Base-by-base conservation (phyloP, 35 echinoderm and acorn worm genomes). In the Eucidaris tribuloides region DNA sequence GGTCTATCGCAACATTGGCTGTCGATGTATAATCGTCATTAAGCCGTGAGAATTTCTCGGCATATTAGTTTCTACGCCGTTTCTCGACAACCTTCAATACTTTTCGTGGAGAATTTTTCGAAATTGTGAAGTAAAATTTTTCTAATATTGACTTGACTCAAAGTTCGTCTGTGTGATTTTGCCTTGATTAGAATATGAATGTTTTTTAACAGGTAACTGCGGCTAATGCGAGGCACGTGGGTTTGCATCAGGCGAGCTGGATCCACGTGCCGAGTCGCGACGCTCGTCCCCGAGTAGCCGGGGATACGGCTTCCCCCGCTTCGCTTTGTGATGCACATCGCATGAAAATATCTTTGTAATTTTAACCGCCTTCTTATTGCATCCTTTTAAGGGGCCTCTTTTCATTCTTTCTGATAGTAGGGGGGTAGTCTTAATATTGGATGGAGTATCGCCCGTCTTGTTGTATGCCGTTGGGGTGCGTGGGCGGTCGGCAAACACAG, bases 301-400 rank as follows among this genome's bases (percentile, higher is more conserved):
- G 35, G 58, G n/a, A 72, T 44, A 42, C 82, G 65, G 62, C 82
- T 45, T 65, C 46, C 82, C 40, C 43, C 34, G 60, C 42, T 43
- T 71, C 20, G 59, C 82, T 84, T 84, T 84, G 82, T 84, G 45
- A 84, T 48, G 56, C 63, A 84, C 18, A 45, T 32, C 65, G 45
- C 46, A 57, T 84, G 82, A 84, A 84, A 84, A 84, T 84, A 65
- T 48, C 82, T 84, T 84, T 84, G 82, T 84, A 84, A 84, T 84
- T 46, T 84, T 84, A 84, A 84, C 61, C 82, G 62, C 61, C 82
- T 71, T 84, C 65, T 84, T 74, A 74, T 74, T 20, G 68, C 68
- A 33, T 74, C 68, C 68, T 11, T 74, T 74, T 38, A 33, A 74
- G 25, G 37, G 35, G 17, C 44, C 68, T 25, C 68, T 74, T 74